Evolutionary conservation across 2,113 vertebrate genomes (phyloP), one percentile per base, ranked within the genome.

Genomic region (Aegypius monachus): DNA sequence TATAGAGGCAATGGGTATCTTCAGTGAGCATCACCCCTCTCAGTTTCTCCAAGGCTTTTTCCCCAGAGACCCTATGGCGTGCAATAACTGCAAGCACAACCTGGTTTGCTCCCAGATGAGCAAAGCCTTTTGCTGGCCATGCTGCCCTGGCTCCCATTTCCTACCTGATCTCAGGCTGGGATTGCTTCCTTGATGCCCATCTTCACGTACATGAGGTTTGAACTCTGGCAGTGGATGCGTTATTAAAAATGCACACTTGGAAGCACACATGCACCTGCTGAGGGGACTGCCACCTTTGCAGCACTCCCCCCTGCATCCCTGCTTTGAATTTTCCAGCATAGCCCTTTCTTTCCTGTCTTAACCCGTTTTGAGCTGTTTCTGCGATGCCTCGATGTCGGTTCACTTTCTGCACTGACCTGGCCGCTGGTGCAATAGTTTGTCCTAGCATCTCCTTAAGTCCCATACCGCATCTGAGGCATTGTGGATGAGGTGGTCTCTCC

Each of bases 181-280:
- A 95, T 86, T 88, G 42, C 75, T 87, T 86, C 74, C 65, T 88
- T 8, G 13, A 19, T 74, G 82, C 48, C 71, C 53, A 75, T 88
- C 94, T 91, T 96, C 47, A 91, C 63, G 71, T 90, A 94, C 86
- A 82, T 81, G 92, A 90, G 15, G 52, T 32, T 63, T 92, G 93
- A 95, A 88, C 92, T 97, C 65, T 86, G 91, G 67, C 77, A 82
- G 79, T 7, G 8, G 70, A 43, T 67, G 21, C 22, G 19, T 93
- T 96, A 95, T 86, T 96, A 91, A 96, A 97, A 97, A 43, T 90
- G 66, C 86, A 92, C 34, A 62, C 71, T 73, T 95, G 90, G 85
- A 97, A 96, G 81, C 65, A 92, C 65, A 86, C 7, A 4, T 79
- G 73, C 81, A 90, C 56, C 81, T 96, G 95, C 96, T 97, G 95